These are phyloP conservation scores for Psittacula echo DNA, from an alignment of 2,797 vertebrate genomes.

Conservation along the genomic window DNA sequence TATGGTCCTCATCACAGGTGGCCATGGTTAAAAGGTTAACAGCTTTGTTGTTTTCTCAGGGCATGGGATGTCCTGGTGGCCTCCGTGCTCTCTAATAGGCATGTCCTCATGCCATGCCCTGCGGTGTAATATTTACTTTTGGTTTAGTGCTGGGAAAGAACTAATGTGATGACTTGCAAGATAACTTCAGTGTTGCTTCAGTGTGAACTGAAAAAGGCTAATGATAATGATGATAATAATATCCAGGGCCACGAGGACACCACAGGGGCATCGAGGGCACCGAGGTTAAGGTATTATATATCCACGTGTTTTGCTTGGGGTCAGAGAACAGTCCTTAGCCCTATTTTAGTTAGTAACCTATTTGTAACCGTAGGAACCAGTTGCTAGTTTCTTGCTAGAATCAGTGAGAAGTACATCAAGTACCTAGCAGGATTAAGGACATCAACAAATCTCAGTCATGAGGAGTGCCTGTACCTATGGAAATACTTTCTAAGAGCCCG, in stretches of 20 bases:
- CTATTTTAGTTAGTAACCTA: background rate
- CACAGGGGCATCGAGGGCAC: background rate
- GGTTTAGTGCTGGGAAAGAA: background rate
- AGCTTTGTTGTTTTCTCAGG: background rate
- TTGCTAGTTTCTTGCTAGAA: background rate
- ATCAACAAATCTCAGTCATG: background rate
- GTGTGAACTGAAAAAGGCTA: background rate
- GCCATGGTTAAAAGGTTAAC: background rate
- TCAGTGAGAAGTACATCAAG: background rate
- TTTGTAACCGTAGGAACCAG: background rate
- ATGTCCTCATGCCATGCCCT: background rate
- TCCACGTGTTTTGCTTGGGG: fast-evolving
- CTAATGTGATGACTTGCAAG: background rate
- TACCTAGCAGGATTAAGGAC: background rate
- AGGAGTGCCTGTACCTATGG: background rate
- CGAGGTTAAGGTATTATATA: background rate
- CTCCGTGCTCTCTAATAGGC: background rate
- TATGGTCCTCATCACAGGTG: background rate
- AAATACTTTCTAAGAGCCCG: background rate
- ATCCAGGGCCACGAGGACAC: background rate
- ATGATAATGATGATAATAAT: background rate
- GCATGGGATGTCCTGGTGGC: background rate
- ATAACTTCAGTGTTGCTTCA: background rate
- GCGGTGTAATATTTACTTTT: background rate
- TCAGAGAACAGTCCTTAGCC: background rate